Base-by-base conservation (phyloP, 2,888 invertebrate species). In the Callyntrura sp. region DNA sequence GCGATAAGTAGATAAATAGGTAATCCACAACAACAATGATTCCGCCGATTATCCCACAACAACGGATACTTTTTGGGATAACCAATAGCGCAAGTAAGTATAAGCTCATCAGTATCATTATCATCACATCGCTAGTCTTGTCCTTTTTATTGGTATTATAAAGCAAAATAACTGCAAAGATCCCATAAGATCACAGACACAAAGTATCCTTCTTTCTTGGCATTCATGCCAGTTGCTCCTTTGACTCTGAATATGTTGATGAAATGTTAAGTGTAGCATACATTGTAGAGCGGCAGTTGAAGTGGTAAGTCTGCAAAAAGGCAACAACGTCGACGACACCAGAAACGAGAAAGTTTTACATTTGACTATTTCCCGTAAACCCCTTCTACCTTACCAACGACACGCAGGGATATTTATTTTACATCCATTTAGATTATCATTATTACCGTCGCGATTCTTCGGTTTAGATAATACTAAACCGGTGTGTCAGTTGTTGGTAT, bases 151-250 rank as follows among this genome's bases (percentile, higher is more conserved):
- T 73, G 68, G 43, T 70, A 14, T 17, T 51, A 51, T 51, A 51
- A 73, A 73, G 14, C 73, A 48, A 60, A 60, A 20, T n/a, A 55
- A 57, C 28, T 28, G 70, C 5, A 20, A 51, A 76, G 25, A 76
- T 76, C 68, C 6, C 8, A 70, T 8, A 65, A 1, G 28, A 25
- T 25, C 62, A 6, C 35, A 28, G 17, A 12, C 20, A 12, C 20
- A 82, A 82, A 62, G 68, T 62, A 62, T 82, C 62, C 25, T 45
- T 20, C 51, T 25, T 65, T 85, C 28, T 48, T 85, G 48, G 86
- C 57, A 86, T 86, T 28, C 17, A 65, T 79, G 78, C 79, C 51
- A 55, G 65, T 76, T 76, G 76, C 62, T n/a, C 35, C 6, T 2
- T 35, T 78, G 45, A n/a, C n/a, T n/a, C n/a, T n/a, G 57, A 60